Evolutionary conservation across 2,888 invertebrate genomes (phyloP).

Genomic region (Seira ritae): DNA sequence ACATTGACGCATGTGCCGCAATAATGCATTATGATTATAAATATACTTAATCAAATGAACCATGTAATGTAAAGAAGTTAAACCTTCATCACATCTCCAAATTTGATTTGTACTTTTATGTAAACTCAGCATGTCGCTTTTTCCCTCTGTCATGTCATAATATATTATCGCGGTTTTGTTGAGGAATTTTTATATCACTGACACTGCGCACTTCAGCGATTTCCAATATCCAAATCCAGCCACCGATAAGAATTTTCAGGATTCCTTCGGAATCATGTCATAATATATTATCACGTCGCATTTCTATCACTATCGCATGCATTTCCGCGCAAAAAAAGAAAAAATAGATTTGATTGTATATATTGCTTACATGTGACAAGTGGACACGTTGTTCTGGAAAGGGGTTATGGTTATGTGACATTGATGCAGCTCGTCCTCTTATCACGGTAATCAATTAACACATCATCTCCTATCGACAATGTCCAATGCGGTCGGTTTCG

Average conservation of each 20-base stretch:
- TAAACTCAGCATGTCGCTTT: not conserved
- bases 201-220: too few species aligned
- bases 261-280: too few species aligned
- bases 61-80: not conserved
- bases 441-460: too few species aligned
- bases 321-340: not conserved
- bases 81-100: conserved; percentile 8
- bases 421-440: too few species aligned
- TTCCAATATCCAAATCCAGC: too few species aligned
- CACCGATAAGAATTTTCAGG: too few species aligned
- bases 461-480: too few species aligned
- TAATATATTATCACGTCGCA: not conserved
- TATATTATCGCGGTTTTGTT: conserved; percentile 88
- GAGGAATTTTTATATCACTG: too few species aligned
- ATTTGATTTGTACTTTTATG: too few species aligned
- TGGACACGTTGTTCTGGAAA: not conserved
- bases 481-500: too few species aligned
- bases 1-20: not conserved
- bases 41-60: not conserved
- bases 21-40: not conserved
- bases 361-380: not conserved
- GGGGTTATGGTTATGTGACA: too few species aligned
- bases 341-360: not conserved
- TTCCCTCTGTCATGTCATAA: conserved; percentile 77
- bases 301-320: too few species aligned